These are phyloP conservation scores for Aphis craccivora DNA, from an alignment of 1,140 invertebrate species.

Conservation along the genomic window DNA sequence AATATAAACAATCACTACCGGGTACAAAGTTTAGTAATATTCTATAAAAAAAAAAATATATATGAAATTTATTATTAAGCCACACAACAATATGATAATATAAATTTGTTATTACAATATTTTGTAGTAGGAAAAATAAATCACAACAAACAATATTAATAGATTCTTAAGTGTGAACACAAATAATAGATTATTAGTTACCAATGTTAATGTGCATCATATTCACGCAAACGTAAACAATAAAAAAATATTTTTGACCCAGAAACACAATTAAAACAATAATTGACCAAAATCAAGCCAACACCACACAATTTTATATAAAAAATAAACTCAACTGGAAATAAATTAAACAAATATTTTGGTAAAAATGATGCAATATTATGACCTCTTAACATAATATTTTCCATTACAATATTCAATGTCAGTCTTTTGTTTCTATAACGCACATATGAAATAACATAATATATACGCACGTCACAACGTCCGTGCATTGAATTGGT, in stretches of 20 bases:
- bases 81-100: neutral
- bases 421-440: neutral
- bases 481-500: neutral
- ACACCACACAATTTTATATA: neutral
- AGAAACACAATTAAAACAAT: neutral
- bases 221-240: neutral
- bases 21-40: neutral
- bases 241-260: neutral
- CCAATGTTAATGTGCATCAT: neutral
- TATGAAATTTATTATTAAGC: neutral
- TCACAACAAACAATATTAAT: neutral
- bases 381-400: neutral
- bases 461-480: neutral
- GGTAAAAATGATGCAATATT: neutral
- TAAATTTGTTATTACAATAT: neutral
- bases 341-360: neutral
- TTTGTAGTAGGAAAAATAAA: neutral
- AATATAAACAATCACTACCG: conserved; percentile 1
- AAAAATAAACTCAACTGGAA: neutral
- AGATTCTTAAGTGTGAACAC: neutral
- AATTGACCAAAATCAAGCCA: neutral
- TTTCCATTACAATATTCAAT: neutral
- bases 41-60: no score
- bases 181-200: neutral
- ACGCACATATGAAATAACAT: neutral